Conservation (phyloP, 2,888 invertebrate genomes). For the Lepetodrilus schrolli region DNA sequence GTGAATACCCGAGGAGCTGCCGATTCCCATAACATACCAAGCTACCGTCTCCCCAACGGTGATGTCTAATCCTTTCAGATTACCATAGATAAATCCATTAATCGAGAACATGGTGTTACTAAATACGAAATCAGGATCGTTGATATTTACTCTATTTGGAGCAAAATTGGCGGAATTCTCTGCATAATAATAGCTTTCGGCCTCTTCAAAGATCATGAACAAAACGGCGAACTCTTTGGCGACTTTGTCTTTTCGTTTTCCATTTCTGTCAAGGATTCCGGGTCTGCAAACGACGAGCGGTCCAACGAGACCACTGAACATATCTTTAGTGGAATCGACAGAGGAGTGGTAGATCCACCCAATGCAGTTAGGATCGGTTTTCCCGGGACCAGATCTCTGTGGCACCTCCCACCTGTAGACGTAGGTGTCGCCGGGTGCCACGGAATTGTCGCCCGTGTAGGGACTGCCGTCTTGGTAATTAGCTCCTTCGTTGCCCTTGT, state of each 20-base stretch:
- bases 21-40: constrained; percentile 58
- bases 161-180: constrained; percentile 60
- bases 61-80: constrained; percentile 47
- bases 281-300: constrained; percentile 55
- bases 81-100: constrained; percentile 54
- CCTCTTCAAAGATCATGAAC: constrained; percentile 65
- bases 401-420: constrained; percentile 59
- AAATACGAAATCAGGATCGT: constrained; percentile 45
- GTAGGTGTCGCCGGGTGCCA: constrained; percentile 36
- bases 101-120: constrained; percentile 56
- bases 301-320: constrained; percentile 56
- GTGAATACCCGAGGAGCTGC: constrained; percentile 49
- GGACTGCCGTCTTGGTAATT: constrained; percentile 50
- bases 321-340: constrained; percentile 51
- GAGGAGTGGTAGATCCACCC: constrained; percentile 58
- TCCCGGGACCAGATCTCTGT: constrained; percentile 55
- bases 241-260: constrained; percentile 47
- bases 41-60: constrained; percentile 45
- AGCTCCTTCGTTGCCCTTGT: constrained; percentile 54
- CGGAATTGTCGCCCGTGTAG: constrained; percentile 39
- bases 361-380: constrained; percentile 59
- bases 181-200: constrained; percentile 61
- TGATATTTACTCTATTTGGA: constrained; percentile 29
- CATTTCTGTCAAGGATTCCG: constrained; percentile 43
- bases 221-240: constrained; percentile 61